These are phyloP conservation scores for Tetragonisca angustula DNA, from an alignment of 2,888 invertebrate genomes.

Conservation along the genomic window DNA sequence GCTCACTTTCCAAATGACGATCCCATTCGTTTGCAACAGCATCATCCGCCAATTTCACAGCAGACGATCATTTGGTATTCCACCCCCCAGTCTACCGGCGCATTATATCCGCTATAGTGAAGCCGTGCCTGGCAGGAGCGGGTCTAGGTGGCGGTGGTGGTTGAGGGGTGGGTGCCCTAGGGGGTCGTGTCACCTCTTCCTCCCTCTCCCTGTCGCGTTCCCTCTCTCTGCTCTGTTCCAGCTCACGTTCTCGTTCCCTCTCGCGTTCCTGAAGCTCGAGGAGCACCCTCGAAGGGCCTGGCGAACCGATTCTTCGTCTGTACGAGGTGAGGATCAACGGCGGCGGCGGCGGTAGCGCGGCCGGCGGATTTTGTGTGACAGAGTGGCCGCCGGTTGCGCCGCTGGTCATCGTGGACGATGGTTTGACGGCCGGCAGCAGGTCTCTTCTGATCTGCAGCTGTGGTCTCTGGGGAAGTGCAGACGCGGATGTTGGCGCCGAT, in stretches of 20 bases:
- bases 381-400: conserved; percentile 80
- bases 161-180: conserved; percentile 81
- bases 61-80: conserved; percentile 35
- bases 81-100: conserved; percentile 89
- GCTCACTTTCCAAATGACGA: not conserved
- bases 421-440: conserved; percentile 85
- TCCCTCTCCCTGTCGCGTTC: conserved; percentile 70
- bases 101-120: conserved; percentile 96
- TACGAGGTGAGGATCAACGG: conserved; percentile 81
- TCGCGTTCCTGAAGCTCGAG: conserved; percentile 81
- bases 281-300: conserved; percentile 81
- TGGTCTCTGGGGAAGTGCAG: conserved; percentile 84
- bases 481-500: conserved; percentile 39
- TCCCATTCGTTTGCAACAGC: not conserved
- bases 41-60: conserved; percentile 27
- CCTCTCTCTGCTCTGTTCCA: conserved; percentile 72
- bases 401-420: conserved; percentile 82
- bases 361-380: conserved; percentile 75
- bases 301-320: conserved; percentile 80
- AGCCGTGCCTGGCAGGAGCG: conserved; percentile 90
- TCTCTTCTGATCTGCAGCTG: conserved; percentile 92
- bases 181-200: conserved; percentile 83
- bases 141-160: conserved; percentile 87
- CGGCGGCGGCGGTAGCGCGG: conserved; percentile 79
- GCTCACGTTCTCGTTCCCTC: conserved; percentile 76